A percentile compares a stretch with the other conserved stretches of the same genome.
Conservation (phyloP, 2,797 vertebrate species). For the Neoniphon sammara region DNA sequence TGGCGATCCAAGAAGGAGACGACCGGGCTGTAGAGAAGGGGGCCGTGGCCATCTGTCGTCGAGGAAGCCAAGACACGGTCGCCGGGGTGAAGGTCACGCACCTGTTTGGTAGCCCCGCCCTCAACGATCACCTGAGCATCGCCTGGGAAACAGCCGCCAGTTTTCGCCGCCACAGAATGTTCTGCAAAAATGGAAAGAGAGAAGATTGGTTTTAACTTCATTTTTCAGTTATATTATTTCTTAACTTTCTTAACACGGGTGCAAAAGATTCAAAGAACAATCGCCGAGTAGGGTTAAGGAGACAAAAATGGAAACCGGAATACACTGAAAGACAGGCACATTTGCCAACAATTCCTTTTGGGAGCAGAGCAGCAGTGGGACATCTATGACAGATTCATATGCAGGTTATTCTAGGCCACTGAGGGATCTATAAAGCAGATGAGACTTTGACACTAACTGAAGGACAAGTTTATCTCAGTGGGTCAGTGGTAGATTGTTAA, state of each 20-base stretch:
- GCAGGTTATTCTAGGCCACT: slow-evolving; percentile 48
- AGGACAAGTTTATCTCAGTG: slow-evolving; percentile 69
- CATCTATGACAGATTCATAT: slow-evolving; percentile 3
- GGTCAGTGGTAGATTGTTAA: slow-evolving; percentile 64
- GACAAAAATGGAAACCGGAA: slow-evolving; percentile 15
- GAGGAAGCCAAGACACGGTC: slow-evolving; percentile 91
- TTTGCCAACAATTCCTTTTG: not conserved
- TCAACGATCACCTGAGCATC: slow-evolving; percentile 85
- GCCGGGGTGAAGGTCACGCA: slow-evolving; percentile 87
- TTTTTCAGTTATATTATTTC: not conserved
- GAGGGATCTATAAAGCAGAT: slow-evolving; percentile 59
- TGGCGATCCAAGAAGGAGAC: slow-evolving; percentile 91
- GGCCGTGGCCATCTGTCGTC: slow-evolving; percentile 78
- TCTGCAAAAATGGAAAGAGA: slow-evolving; percentile 79
- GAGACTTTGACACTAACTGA: slow-evolving; percentile 74
- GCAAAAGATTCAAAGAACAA: not conserved
- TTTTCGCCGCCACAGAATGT: slow-evolving; percentile 97
- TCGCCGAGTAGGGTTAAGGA: not conserved
- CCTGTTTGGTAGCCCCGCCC: slow-evolving; percentile 81
- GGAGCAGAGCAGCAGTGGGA: slow-evolving; percentile 5
- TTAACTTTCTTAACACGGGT: not conserved
- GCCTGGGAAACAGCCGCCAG: slow-evolving; percentile 94
- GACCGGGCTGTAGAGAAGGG: slow-evolving; percentile 90
- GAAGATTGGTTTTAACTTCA: slow-evolving; percentile 1
- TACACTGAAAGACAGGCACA: not conserved